Evolutionary conservation across 2,888 invertebrate species (phyloP), one percentile per base, ranked within the genome.

Genomic region (Agapostemon virescens): DNA sequence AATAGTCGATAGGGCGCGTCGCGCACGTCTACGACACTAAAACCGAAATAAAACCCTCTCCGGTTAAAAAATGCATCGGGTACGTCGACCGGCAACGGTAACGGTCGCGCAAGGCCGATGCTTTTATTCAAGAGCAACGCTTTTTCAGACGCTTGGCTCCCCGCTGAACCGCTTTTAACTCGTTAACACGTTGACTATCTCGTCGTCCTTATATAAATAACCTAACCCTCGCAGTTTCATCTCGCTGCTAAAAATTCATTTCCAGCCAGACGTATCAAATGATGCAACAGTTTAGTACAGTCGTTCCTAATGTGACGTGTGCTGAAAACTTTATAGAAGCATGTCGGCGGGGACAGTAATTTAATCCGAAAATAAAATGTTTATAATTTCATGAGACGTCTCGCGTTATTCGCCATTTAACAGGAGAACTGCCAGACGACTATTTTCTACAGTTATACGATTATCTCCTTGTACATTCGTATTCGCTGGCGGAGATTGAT

Each of bases 111-210:
- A n/a, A 30, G 11, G 33, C 40, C 15, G 33, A n/a, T 26, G 42
- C 63, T 40, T 58, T 40, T 42, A 58, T 58, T 69, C 40, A n/a
- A 71, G 26, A 58, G 38, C 69, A 26, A 58, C 40, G 15, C 20
- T 30, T 58, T 58, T 40, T 40, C 0, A 26, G 30, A 58, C 17
- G 58, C 26, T 61, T 40, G 38, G 13, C 20, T 26, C 15, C n/a
- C 61, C 61, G 42, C 42, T 30, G 33, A 52, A 69, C 52, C 36
- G 69, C 52, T 52, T 58, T 61, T 61, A 67, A 66, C 69, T 63
- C 49, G 77, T 49, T 61, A 61, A 61, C 55, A 55, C 26, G 15
- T 55, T 15, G 26, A 55, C 55, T 17, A 26, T 26, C 26, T 0
- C 11, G 55, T 55, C 55, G 55, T 0, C 7, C 7, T 5, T 7